A percentile compares a stretch with the other conserved stretches of the same genome.
Evolutionary conservation across 2,113 vertebrate species (phyloP).

Genomic region (Neogobius melanostomus): DNA sequence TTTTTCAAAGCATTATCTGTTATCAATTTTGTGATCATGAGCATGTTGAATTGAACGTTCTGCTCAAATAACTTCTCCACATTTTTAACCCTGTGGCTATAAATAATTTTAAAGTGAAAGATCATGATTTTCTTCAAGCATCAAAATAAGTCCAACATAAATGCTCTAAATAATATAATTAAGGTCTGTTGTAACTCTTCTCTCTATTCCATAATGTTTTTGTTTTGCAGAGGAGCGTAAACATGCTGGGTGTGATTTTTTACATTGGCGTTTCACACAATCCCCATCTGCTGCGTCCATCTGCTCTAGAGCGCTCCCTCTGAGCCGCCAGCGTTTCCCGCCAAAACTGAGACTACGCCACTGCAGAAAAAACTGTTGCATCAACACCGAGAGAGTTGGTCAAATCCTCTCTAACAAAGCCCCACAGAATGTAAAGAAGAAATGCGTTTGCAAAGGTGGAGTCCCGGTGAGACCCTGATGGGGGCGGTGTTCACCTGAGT

Average conservation of each 20-base stretch:
- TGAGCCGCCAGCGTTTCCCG: slow-evolving; percentile 27
- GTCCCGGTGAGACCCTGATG: background rate
- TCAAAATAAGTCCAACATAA: too few species aligned
- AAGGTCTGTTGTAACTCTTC: too few species aligned
- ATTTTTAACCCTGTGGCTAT: too few species aligned
- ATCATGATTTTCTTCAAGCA: too few species aligned
- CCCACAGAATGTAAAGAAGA: background rate
- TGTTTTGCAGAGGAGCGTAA: slow-evolving; percentile 35
- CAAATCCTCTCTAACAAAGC: too few species aligned
- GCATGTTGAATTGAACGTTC: too few species aligned
- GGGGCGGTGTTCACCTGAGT: slow-evolving; percentile 79
- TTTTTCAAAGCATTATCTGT: too few species aligned
- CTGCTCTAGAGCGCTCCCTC: slow-evolving; percentile 53
- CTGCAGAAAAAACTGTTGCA: background rate
- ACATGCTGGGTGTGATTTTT: slow-evolving; percentile 42
- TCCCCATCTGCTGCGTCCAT: slow-evolving; percentile 61
- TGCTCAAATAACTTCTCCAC: too few species aligned
- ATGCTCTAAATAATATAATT: background rate
- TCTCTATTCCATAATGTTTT: slow-evolving; percentile 13
- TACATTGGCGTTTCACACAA: slow-evolving; percentile 32
- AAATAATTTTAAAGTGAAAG: too few species aligned
- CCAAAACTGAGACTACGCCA: slow-evolving; percentile 27
- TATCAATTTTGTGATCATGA: too few species aligned
- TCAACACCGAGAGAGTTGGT: background rate
- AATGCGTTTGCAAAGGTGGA: background rate